phyloP scores from a whole-genome alignment of 2,888 invertebrate genomes.

The Amiota minor region DNA sequence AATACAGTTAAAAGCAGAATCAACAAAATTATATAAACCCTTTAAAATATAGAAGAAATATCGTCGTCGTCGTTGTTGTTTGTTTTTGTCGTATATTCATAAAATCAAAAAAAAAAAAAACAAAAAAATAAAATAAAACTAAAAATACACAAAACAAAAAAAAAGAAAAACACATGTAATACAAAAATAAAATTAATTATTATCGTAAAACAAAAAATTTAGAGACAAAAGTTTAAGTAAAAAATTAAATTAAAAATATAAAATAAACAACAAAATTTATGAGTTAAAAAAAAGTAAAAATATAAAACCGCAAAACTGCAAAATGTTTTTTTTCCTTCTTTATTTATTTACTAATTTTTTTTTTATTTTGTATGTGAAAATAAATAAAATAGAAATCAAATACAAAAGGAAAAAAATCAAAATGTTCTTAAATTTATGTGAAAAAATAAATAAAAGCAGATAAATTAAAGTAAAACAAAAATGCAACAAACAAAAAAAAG shows the following conservation, averaged over 20 bases:
- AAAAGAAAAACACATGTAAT: conserved; percentile 17
- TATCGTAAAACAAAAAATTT: conserved; percentile 13
- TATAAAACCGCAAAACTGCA: background rate
- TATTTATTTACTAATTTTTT: no score
- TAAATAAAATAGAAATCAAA: no score
- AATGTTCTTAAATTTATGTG: no score
- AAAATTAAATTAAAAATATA: background rate
- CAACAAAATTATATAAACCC: conserved; percentile 13
- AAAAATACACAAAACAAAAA: conserved; percentile 1
- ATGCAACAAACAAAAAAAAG: no score
- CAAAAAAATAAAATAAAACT: background rate
- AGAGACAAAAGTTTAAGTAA: conserved; percentile 16
- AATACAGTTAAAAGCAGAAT: conserved; percentile 22
- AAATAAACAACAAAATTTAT: background rate
- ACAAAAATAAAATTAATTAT: conserved; percentile 13
- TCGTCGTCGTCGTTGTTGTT: no score
- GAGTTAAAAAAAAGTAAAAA: background rate
- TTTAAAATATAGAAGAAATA: background rate
- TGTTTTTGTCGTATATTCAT: conserved; percentile 27
- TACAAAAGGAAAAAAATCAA: no score
- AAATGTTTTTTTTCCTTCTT: background rate
- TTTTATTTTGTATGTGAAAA: no score
- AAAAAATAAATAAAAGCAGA: no score
- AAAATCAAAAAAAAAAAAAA: conserved; percentile 15
- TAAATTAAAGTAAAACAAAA: background rate